Conservation (phyloP, 2,113 vertebrate species). For the Zeus faber region DNA sequence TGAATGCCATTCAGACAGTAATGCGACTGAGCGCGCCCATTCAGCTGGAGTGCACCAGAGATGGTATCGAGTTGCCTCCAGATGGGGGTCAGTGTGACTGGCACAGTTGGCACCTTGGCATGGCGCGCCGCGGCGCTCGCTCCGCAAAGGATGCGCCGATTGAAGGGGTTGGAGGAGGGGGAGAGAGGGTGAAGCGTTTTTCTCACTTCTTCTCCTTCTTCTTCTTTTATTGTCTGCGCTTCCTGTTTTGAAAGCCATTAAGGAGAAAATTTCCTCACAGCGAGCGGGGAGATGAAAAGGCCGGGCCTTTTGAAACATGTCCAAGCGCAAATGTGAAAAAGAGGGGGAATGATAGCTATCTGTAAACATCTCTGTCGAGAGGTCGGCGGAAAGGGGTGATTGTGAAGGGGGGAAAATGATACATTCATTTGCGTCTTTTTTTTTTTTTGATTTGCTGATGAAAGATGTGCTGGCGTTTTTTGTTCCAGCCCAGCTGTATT, state of each 20-base stretch:
- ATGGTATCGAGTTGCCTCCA: conserved; percentile 70
- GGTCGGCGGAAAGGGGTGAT: conserved; percentile 71
- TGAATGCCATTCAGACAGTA: conserved; percentile 70
- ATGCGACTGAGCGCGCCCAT: conserved; percentile 63
- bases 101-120: conserved; percentile 72
- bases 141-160: conserved; percentile 53
- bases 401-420: conserved; percentile 65
- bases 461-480: conserved; percentile 70
- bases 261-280: conserved; percentile 80
- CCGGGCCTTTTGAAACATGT: conserved; percentile 80
- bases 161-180: conserved; percentile 38
- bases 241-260: conserved; percentile 84
- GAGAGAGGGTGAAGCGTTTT: conserved; percentile 51
- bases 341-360: conserved; percentile 75
- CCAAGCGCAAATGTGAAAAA: conserved; percentile 75
- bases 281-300: conserved; percentile 70
- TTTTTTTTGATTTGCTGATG: conserved; percentile 65
- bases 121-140: conserved; percentile 20
- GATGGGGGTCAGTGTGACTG: conserved; percentile 73
- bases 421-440: conserved; percentile 68
- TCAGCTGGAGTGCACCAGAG: conserved; percentile 58
- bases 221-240: conserved; percentile 71
- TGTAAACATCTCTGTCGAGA: conserved; percentile 76
- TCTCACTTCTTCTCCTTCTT: conserved; percentile 63
- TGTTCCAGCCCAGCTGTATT: conserved; percentile 79